Conservation (phyloP, 2,113 vertebrate genomes). For the Oplegnathus fasciatus region DNA sequence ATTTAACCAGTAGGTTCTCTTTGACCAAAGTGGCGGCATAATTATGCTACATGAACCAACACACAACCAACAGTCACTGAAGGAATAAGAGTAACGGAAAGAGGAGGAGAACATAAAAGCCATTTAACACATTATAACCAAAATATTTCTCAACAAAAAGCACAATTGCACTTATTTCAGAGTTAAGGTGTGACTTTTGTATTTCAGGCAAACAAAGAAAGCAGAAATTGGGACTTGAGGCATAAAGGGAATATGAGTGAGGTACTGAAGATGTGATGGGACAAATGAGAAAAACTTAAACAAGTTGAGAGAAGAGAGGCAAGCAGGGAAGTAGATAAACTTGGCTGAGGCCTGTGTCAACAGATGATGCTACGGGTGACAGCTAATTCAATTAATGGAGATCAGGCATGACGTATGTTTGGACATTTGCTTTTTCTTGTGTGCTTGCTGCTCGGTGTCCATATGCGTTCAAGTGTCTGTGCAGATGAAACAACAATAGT, state of each 20-base stretch:
- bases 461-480: constrained; percentile 19
- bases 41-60: not conserved
- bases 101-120: not conserved
- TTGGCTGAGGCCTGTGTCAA: constrained; percentile 67
- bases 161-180: not conserved
- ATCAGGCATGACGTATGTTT: constrained; percentile 68
- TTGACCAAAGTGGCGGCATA: not conserved
- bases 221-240: not conserved
- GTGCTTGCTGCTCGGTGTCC: constrained; percentile 17
- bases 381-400: constrained; percentile 68
- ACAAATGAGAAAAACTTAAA: constrained; percentile 1
- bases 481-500: constrained; percentile 40
- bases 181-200: not conserved
- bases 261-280: not conserved
- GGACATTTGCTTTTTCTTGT: constrained; percentile 57
- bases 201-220: constrained; percentile 15
- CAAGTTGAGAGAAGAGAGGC: not conserved
- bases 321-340: constrained; percentile 48
- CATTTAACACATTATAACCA: not conserved
- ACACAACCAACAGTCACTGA: not conserved
- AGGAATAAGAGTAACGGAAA: not conserved
- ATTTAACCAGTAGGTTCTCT: not conserved
- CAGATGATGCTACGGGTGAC: constrained; percentile 64
- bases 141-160: not conserved
- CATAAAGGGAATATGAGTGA: not conserved